These are phyloP conservation scores for Lysandra coridon DNA, from an alignment of 2,888 invertebrate genomes.

Conservation along the genomic window DNA sequence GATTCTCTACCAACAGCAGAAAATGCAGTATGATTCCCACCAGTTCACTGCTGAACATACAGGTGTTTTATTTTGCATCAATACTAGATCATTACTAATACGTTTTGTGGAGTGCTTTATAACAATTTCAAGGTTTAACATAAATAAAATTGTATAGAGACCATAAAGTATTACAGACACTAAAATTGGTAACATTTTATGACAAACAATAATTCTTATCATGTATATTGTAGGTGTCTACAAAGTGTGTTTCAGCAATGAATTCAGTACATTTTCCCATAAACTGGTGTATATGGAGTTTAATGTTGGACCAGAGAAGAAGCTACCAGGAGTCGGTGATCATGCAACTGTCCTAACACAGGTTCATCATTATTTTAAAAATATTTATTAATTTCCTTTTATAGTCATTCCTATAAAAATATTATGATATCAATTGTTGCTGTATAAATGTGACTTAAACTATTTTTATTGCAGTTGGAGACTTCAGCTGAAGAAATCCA, in stretches of 20 bases:
- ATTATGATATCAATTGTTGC: not conserved
- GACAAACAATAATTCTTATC: slow-evolving; percentile 16
- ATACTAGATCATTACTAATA: too few relatives aligned
- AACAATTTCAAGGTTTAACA: not conserved
- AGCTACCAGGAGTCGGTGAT: slow-evolving; percentile 91
- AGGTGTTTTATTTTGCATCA: slow-evolving; percentile 51
- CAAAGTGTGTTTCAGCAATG: slow-evolving; percentile 97
- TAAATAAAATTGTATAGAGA: not conserved
- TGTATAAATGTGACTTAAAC: not conserved
- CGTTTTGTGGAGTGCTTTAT: not conserved
- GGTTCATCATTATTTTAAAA: slow-evolving; percentile 63
- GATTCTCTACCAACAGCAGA: slow-evolving; percentile 94
- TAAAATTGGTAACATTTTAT: not conserved
- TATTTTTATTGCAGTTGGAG: slow-evolving; percentile 87
- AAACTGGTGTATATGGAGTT: slow-evolving; percentile 99
- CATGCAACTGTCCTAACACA: slow-evolving; percentile 96
- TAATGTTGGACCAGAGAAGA: slow-evolving; percentile 95
- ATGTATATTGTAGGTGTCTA: slow-evolving; percentile 82
- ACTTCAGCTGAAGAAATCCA: slow-evolving; percentile 94
- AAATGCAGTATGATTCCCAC: slow-evolving; percentile 97
- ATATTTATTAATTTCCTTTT: not conserved
- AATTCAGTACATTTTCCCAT: slow-evolving; percentile 99
- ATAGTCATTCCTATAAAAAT: not conserved
- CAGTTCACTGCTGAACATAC: slow-evolving; percentile 86
- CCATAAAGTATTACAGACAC: not conserved